phyloP scores from a whole-genome alignment of 2,888 invertebrate genomes.

The Bugula neritina region DNA sequence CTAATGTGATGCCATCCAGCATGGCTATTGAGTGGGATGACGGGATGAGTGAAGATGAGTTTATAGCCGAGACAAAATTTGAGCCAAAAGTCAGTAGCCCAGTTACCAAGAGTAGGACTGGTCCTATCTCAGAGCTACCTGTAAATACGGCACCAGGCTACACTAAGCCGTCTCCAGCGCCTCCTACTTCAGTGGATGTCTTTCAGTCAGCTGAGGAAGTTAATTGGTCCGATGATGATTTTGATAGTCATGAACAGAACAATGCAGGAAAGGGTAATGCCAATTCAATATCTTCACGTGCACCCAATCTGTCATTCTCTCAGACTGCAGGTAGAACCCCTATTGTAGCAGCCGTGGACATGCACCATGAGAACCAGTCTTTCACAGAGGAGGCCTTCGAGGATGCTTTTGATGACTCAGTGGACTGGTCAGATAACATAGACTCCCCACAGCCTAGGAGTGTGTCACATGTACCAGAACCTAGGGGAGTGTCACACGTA shows the following conservation, averaged over 20 bases:
- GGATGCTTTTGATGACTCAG: background rate
- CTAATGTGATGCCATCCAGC: too few species aligned
- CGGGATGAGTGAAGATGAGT: constrained; percentile 9
- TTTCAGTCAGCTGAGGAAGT: background rate
- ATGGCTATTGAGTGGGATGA: constrained; percentile 16
- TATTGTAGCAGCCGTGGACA: too few species aligned
- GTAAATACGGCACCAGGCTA: background rate
- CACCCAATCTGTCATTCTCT: background rate
- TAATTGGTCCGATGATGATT: constrained; percentile 18
- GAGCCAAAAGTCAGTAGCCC: background rate
- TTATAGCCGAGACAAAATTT: background rate
- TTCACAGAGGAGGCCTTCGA: background rate
- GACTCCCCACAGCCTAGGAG: background rate
- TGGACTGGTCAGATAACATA: background rate
- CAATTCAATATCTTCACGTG: background rate
- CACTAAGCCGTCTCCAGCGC: background rate
- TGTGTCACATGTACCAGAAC: background rate
- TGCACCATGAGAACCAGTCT: too few species aligned
- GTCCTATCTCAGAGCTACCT: background rate
- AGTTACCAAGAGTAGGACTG: background rate
- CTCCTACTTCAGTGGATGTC: background rate
- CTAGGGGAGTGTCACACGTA: background rate
- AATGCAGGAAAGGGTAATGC: too few species aligned
- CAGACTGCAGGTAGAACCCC: background rate
- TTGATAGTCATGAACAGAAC: too few species aligned